These are phyloP conservation scores for Scleropages formosus DNA, from an alignment of 2,797 vertebrate genomes.

Conservation along the genomic window DNA sequence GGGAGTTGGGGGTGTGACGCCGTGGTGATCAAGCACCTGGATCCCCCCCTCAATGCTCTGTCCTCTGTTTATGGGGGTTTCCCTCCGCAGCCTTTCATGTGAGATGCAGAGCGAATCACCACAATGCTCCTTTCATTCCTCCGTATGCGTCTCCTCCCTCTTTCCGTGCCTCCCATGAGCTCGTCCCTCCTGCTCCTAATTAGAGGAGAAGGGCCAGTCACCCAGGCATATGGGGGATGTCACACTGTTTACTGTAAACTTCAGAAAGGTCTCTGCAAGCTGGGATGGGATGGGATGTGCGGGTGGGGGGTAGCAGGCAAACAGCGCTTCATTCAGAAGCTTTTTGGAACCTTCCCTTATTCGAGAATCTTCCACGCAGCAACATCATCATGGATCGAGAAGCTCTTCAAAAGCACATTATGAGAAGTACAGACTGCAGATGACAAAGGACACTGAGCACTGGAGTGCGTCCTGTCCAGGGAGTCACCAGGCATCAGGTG, in stretches of 20 bases:
- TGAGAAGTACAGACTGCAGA: no score
- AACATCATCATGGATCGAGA: background rate
- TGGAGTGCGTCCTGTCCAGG: no score
- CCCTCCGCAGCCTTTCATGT: background rate
- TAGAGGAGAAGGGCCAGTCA: background rate
- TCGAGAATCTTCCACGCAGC: background rate
- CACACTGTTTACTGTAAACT: slow-evolving; percentile 19
- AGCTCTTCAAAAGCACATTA: no score
- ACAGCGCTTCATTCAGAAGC: no score
- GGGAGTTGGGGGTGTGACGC: background rate
- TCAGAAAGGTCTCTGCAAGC: background rate
- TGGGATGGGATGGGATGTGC: no score
- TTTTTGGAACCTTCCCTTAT: background rate
- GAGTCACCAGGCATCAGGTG: no score
- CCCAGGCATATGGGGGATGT: background rate
- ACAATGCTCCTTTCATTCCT: background rate
- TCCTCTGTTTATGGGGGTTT: background rate
- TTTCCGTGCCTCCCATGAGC: background rate
- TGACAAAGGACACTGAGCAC: no score
- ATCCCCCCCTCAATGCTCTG: background rate
- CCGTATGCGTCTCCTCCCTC: background rate
- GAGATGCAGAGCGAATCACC: no score
- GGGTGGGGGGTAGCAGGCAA: no score
- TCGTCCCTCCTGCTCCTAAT: slow-evolving; percentile 6
- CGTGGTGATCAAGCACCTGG: slow-evolving; percentile 7